Evolutionary conservation across 1,140 invertebrate genomes (phyloP).

Genomic region (Sminthurides bifidus): DNA sequence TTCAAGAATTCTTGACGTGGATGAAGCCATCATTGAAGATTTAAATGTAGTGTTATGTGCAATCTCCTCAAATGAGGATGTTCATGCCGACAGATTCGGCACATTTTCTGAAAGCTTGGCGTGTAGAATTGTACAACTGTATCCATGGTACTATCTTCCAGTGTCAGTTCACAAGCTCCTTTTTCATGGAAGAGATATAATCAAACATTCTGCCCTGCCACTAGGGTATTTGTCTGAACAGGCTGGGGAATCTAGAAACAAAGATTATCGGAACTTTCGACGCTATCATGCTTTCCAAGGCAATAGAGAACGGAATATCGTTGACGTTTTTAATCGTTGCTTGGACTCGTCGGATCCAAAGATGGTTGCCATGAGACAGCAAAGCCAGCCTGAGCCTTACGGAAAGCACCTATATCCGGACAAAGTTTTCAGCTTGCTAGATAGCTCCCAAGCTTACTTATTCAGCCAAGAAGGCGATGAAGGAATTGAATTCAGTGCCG

Average conservation of each 20-base stretch:
- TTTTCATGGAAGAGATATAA: conserved; percentile 33
- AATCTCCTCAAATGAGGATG: not conserved
- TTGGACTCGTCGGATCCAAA: too few species aligned
- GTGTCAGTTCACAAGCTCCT: conserved; percentile 34
- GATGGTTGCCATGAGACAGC: too few species aligned
- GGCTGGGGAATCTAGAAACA: conserved; percentile 36
- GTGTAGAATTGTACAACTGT: conserved; percentile 27
- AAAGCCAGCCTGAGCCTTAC: too few species aligned
- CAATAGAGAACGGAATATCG: too few species aligned
- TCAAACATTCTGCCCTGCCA: conserved; percentile 32
- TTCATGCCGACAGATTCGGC: not conserved
- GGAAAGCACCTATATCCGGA: too few species aligned
- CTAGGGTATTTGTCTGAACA: conserved; percentile 36
- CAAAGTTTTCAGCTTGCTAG: too few species aligned
- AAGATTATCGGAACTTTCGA: conserved; percentile 32
- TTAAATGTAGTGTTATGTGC: conserved; percentile 1
- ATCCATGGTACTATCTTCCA: conserved; percentile 35
- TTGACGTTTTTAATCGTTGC: too few species aligned
- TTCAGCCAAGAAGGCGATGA: too few species aligned
- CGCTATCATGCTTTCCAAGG: conserved; percentile 21
- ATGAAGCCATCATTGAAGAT: not conserved
- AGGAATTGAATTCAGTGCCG: too few species aligned
- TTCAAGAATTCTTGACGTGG: conserved; percentile 1
- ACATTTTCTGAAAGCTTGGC: conserved; percentile 13
- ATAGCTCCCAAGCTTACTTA: too few species aligned